These are phyloP conservation scores for Drosophila kanekoi DNA, from an alignment of 2,888 invertebrate species.

Conservation along the genomic window DNA sequence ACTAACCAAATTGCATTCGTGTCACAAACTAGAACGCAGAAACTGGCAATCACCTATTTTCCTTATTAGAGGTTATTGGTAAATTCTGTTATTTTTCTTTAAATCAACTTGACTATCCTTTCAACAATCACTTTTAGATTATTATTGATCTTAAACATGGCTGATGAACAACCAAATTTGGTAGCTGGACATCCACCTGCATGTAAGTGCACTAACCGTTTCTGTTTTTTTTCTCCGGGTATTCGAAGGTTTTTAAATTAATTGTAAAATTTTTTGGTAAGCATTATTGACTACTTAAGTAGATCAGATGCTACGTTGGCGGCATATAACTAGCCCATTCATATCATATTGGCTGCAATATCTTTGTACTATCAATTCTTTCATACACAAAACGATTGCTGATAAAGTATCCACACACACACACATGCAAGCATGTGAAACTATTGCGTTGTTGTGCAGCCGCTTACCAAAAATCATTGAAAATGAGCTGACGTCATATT, in stretches of 20 bases:
- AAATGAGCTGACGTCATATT: constrained; percentile 56
- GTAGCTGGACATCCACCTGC: constrained; percentile 96
- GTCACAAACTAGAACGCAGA: constrained; percentile 65
- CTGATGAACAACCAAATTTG: constrained; percentile 89
- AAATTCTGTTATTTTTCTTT: not conserved
- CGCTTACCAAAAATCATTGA: constrained; percentile 35
- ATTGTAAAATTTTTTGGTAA: constrained; percentile 19
- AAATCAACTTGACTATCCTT: not conserved
- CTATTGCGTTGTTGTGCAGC: constrained; percentile 29
- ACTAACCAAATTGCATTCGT: constrained; percentile 74
- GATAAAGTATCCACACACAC: constrained; percentile 50
- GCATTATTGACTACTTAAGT: constrained; percentile 1
- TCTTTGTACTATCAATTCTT: constrained; percentile 55
- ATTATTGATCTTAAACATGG: constrained; percentile 67
- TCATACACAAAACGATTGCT: constrained; percentile 35
- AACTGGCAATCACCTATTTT: constrained; percentile 8
- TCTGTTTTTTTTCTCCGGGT: not conserved
- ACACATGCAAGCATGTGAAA: not conserved
- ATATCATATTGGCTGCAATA: constrained; percentile 31
- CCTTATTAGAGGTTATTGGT: constrained; percentile 27
- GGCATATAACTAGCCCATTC: constrained; percentile 26
- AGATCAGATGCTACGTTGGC: constrained; percentile 22
- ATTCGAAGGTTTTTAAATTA: constrained; percentile 10
- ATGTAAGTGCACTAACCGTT: constrained; percentile 87
- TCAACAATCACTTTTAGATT: constrained; percentile 23